Percentiles rank a stretch among this genome's conserved stretches.
phyloP scores from a whole-genome alignment of 2,797 vertebrate species.

The Epinephelus coioides region DNA sequence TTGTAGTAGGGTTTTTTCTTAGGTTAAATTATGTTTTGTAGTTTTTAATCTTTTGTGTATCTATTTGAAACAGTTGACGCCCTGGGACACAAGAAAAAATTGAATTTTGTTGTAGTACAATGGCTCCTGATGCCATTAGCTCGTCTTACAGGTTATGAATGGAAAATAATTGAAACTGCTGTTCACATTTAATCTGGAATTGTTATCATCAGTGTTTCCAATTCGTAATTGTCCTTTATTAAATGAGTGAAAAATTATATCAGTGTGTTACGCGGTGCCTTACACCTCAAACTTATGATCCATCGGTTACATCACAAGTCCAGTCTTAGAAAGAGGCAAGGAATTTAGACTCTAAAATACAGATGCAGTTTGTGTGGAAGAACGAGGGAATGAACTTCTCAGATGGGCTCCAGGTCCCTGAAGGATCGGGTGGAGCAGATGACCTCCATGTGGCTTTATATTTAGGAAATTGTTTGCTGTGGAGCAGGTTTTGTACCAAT shows the following conservation, averaged over 20 bases:
- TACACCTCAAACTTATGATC: conserved; percentile 24
- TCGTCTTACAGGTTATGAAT: background rate
- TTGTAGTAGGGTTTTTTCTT: too few species aligned
- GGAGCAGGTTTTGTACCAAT: conserved; percentile 29
- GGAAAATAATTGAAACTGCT: background rate
- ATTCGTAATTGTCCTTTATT: background rate
- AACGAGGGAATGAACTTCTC: conserved; percentile 70
- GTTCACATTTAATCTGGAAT: background rate
- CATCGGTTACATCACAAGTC: conserved; percentile 30
- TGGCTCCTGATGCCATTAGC: background rate
- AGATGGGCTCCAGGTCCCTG: conserved; percentile 63
- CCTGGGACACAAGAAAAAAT: too few species aligned
- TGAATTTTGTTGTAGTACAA: background rate
- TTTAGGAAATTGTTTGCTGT: conserved; percentile 35
- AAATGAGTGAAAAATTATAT: conserved; percentile 1
- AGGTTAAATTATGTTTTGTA: too few species aligned
- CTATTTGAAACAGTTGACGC: too few species aligned
- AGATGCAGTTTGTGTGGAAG: conserved; percentile 63
- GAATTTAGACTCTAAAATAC: conserved; percentile 65
- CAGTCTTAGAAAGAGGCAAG: conserved; percentile 35
- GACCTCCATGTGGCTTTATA: conserved; percentile 46
- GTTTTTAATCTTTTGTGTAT: too few species aligned
- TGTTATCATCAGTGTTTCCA: background rate
- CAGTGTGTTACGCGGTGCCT: background rate
- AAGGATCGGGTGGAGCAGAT: conserved; percentile 43